Base-by-base conservation (phyloP, 2,888 invertebrate species). In the Melolontha melolontha region DNA sequence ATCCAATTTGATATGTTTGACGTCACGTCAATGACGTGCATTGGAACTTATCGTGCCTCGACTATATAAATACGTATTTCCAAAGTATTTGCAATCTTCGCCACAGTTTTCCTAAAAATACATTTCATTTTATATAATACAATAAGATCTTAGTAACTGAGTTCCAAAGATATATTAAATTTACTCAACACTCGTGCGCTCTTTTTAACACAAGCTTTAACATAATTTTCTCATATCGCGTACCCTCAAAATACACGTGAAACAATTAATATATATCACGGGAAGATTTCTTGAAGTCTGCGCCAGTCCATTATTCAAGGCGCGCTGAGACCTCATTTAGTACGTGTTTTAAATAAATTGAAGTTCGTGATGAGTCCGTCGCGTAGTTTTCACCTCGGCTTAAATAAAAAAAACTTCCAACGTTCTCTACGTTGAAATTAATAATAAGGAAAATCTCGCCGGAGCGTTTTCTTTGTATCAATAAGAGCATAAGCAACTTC, bases 241-340 rank as follows among this genome's bases (percentile, higher is more conserved):
- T 14, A 47, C 12, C 14, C 10, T 17, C 16, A 22, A 17, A 5
- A 47, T 47, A 47, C 17, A 8, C 17, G 47, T 47, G 17, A 14
- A 7, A 16, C 17, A 47, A 47, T 47, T 47, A 47, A 14, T 47
- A 47, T 47, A 14, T 47, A 47, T 47, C 8, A 14, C 14, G 16
- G 16, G 47, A 5, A 14, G 12, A 44, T 29, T 44, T 14, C n/a
- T 44, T 44, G 27, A 22, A 52, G 11, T 29, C 7, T 42, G 39
- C 39, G 79, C 52, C 34, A 12, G n/a, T 69, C 70, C 73, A 72
- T 74, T 73, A 73, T 72, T 74, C 74, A 74, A 57, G 27, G 64
- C 22, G n/a, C 66, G 72, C 71, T 73, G 73, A 72, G 68, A 70
- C 70, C 71, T 72, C 72, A 73, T 73, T 73, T 72, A 69, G 66